Evolutionary conservation across 23 tunicate genomes (phyloP).

Genomic region (Oikopleura dioica): DNA sequence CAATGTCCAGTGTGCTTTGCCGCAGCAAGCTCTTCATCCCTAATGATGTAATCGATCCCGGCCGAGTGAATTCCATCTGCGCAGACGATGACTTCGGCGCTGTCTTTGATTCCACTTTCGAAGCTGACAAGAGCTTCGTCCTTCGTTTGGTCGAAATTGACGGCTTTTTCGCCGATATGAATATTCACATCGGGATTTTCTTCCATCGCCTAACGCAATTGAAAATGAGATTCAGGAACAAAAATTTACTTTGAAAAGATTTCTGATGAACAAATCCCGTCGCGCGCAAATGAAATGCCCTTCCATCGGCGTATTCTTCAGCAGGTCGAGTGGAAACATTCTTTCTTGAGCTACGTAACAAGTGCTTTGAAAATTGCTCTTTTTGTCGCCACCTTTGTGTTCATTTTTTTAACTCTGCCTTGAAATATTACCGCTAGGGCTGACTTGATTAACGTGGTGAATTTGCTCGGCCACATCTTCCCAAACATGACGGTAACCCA

Average conservation of each 20-base stretch:
- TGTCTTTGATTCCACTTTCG: not conserved
- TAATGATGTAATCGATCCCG: not conserved
- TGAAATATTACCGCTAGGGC: not conserved
- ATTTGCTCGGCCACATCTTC: not conserved
- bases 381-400: too few relatives aligned
- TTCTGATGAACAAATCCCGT: not conserved
- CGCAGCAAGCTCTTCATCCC: not conserved
- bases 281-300: not conserved
- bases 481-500: not conserved
- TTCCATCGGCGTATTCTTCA: not conserved
- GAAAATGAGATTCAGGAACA: too few relatives aligned
- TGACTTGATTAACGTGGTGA: not conserved
- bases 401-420: too few relatives aligned
- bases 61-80: constrained; percentile 5
- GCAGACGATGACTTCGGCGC: not conserved
- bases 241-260: too few relatives aligned
- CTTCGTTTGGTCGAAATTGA: not conserved
- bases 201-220: not conserved
- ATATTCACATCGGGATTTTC: not conserved
- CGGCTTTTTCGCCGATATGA: not conserved
- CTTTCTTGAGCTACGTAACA: too few relatives aligned
- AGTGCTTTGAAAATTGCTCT: too few relatives aligned
- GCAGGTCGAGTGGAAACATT: too few relatives aligned
- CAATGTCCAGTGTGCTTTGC: not conserved
- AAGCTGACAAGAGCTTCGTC: not conserved